phyloP scores from a whole-genome alignment of 2,888 invertebrate species.

The Nineta flava region DNA sequence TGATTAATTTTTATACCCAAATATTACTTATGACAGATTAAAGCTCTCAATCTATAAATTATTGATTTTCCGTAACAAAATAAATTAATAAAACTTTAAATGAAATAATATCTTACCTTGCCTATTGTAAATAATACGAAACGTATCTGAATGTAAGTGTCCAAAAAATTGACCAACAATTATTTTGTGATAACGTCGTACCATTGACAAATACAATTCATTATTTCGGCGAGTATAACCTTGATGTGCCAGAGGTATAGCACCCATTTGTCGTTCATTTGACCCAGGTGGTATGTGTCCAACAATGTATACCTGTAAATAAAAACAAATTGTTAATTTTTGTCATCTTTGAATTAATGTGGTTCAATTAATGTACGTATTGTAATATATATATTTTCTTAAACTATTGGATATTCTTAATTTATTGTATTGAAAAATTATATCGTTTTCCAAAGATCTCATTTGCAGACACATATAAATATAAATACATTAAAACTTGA shows the following conservation, averaged over 20 bases:
- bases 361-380: neutral
- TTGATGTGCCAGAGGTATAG: conserved; percentile 34
- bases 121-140: conserved; percentile 67
- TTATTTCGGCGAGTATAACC: conserved; percentile 61
- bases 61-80: no score
- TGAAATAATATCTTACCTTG: conserved; percentile 41
- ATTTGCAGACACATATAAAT: no score
- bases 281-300: conserved; percentile 84
- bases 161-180: conserved; percentile 88
- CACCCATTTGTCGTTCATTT: conserved; percentile 60
- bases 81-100: no score
- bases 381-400: neutral
- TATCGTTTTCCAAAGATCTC: no score
- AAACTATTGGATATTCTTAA: no score
- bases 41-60: no score
- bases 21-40: no score
- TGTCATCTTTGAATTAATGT: neutral
- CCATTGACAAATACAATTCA: conserved; percentile 52
- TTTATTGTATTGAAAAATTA: no score
- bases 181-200: conserved; percentile 61
- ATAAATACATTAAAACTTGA: no score
- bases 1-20: no score
- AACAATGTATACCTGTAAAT: conserved; percentile 68
- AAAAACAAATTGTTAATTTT: conserved; percentile 5
- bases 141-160: conserved; percentile 82